These are phyloP conservation scores for Thaumetopoea pityocampa DNA, from an alignment of 1,140 invertebrate genomes.

Conservation along the genomic window DNA sequence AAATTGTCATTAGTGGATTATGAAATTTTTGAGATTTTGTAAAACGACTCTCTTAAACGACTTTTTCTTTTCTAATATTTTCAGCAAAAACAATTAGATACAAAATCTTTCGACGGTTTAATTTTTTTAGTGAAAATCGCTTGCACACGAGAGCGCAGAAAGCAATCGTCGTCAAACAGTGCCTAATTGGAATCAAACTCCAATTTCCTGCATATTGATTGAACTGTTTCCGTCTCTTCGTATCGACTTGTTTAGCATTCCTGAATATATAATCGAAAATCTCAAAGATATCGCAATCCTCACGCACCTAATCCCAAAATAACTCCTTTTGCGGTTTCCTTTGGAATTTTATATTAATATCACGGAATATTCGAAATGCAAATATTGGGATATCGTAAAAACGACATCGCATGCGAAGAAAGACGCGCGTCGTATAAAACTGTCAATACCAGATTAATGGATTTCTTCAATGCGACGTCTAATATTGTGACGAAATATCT, in stretches of 20 bases:
- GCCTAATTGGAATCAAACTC: slow-evolving; percentile 43
- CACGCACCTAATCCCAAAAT: too few relatives aligned
- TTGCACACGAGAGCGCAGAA: not conserved
- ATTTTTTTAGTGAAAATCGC: too few relatives aligned
- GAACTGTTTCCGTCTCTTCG: slow-evolving; percentile 43
- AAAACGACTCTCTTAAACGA: too few relatives aligned
- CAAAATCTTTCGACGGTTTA: not conserved
- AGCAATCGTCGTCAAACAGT: slow-evolving; percentile 29
- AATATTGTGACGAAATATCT: slow-evolving; percentile 20
- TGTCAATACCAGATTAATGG: slow-evolving; percentile 20
- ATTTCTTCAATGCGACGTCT: slow-evolving; percentile 13
- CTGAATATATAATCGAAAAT: not conserved
- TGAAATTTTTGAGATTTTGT: too few relatives aligned
- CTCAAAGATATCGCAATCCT: not conserved
- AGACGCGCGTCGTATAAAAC: slow-evolving; percentile 8
- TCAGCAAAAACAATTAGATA: not conserved
- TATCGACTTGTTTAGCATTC: slow-evolving; percentile 6
- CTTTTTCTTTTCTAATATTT: too few relatives aligned
- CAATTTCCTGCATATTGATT: slow-evolving; percentile 53
- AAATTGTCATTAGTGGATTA: too few relatives aligned
- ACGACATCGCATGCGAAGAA: not conserved
- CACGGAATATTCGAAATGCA: slow-evolving; percentile 1
- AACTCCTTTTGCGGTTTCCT: slow-evolving; percentile 1
- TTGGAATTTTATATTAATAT: slow-evolving; percentile 6
- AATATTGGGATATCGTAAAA: slow-evolving; percentile 12